Conservation (phyloP, 2,113 vertebrate genomes). For the Amblyornis subalaris region DNA sequence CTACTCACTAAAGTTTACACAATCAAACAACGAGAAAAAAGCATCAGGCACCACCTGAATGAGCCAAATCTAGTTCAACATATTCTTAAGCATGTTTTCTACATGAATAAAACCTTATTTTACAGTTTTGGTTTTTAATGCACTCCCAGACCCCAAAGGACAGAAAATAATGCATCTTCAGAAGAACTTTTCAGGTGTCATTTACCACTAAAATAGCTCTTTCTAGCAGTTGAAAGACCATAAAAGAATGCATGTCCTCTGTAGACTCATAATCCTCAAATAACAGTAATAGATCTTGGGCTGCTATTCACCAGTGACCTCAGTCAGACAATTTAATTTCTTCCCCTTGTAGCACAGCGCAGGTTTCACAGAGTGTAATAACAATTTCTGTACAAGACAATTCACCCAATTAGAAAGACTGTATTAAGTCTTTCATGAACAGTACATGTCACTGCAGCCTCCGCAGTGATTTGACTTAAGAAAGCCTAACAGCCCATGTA, state of each 20-base stretch:
- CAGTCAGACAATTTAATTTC: constrained; percentile 65
- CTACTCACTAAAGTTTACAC: background rate
- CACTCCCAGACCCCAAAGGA: background rate
- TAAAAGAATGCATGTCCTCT: constrained; percentile 59
- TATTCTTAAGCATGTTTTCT: background rate
- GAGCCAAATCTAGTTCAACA: background rate
- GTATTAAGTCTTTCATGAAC: constrained; percentile 38
- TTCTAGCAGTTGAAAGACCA: constrained; percentile 60
- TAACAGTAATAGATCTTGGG: constrained; percentile 65
- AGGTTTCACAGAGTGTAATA: constrained; percentile 58
- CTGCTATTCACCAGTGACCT: constrained; percentile 68
- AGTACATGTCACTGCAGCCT: constrained; percentile 13
- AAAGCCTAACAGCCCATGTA: background rate
- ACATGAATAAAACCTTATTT: background rate
- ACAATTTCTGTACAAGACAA: constrained; percentile 66
- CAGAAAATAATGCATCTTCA: constrained; percentile 27
- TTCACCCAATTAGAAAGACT: constrained; percentile 52
- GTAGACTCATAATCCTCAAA: constrained; percentile 51
- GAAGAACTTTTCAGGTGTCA: constrained; percentile 37
- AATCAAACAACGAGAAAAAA: background rate
- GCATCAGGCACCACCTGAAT: background rate
- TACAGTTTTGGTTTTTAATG: background rate
- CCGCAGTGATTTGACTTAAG: constrained; percentile 21
- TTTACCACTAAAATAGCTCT: constrained; percentile 66
- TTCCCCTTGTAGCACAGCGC: constrained; percentile 28